Base-by-base conservation (phyloP, 2,888 invertebrate species). In the Leptodirus hochenwartii region DNA sequence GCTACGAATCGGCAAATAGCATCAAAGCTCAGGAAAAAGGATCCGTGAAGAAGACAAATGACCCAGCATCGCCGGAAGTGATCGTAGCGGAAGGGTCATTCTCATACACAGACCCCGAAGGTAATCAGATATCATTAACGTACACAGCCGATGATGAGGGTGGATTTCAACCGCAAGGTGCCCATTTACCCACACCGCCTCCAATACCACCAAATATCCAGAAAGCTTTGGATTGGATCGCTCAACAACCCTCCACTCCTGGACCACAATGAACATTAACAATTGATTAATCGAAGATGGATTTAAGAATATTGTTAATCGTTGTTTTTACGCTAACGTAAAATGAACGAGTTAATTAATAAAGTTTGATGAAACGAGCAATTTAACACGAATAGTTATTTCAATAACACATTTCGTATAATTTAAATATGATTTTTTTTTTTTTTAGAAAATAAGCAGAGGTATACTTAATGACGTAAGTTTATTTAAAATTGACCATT, bases 21-120 rank as follows among this genome's bases (percentile, higher is more conserved):
- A 81, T 81, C 33, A 74, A 79, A 49, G 78, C 75, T 2, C 72
- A 81, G 47, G 81, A 81, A 55, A 66, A 69, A 10, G 81, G 81
- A 10, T 71, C 75, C 15, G 51, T 81, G 42, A 80, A 80, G 57
- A 73, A 74, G 47, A 70, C 73, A 5, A 64, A 62, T 29, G 64
- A 72, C 28, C 64, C 77, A 2, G 74, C 79, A 37, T 56, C 64
- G 4, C 62, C 62, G 37, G 71, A 74, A 49, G 73, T 72, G 11
- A 67, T 75, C 31, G 59, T 70, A 11, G 70, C 72, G 3, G 64
- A 68, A 43, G 78, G 78, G 14, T 66, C 66, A 1, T 69, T 61
- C 38, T 69, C 69, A 27, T 76, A 75, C 47, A 74, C 72, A 0
- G 72, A 74, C 11, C 71, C 71, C 2, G 75, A 76, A 34, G 75